Base-by-base conservation (phyloP, 2,797 vertebrate genomes). In the Lagorchestes hirsutus region DNA sequence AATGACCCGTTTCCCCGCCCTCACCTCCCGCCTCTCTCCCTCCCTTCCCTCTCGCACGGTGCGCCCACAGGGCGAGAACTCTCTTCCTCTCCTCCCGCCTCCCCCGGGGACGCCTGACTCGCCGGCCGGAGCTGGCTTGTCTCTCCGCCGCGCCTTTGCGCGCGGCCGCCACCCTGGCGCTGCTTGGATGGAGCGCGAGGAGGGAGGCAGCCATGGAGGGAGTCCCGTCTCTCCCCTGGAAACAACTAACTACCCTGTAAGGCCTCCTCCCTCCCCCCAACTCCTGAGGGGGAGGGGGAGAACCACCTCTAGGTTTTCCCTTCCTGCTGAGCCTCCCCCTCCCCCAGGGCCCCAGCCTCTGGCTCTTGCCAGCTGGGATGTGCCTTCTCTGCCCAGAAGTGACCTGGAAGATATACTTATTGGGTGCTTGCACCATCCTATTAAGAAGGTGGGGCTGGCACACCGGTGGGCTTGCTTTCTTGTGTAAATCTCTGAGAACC, bases 351-450 rank as follows among this genome's bases (percentile, higher is more conserved):
- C 67, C 67, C 24, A 28, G 62, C 18, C 18, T 24, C 96, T 12
- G 95, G 96, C 97, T 90, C 82, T 95, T 97, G 97, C 97, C 97
- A 97, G 97, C 95, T 95, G 96, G 97, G 98, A 97, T 96, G 97
- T 98, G 97, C 96, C 97, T 58, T 92, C 96, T 67, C 91, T 57
- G 95, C 95, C 97, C 95, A 54, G 91, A 96, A 96, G 97, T 93
- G 97, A 97, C 97, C 97, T 97, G 97, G 92, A 97, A 97, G 97
- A 96, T 97, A 93, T 55, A 96, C 93, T 96, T 96, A 40, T 93
- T 92, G 92, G 95, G 67, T 58, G 13, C 91, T 95, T 87, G 95
- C 3, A 28, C 93, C 22, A 18, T 34, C 87, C 58, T 24, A 34
- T 52, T 59, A 46, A n/a, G n/a, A 34, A 22, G 1, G 5, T 90